A percentile compares a stretch with the other conserved stretches of the same genome.
Evolutionary conservation across 1,140 invertebrate genomes (phyloP).

Genomic region (Temnothorax curvispinosus): DNA sequence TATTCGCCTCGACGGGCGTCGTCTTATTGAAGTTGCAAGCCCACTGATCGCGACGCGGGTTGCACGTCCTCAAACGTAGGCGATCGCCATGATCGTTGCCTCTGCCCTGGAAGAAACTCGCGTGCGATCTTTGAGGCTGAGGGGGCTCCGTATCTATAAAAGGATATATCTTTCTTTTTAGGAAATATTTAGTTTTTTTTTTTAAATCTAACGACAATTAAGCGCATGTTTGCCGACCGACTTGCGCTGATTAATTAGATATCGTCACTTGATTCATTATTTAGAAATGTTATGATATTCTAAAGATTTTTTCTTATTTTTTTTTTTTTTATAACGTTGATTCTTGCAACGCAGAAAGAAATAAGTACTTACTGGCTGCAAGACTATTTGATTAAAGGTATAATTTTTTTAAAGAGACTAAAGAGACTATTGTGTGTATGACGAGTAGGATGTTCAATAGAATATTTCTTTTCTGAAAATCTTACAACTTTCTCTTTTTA

Average conservation of each 20-base stretch:
- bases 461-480: not conserved
- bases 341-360: not conserved
- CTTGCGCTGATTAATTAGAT: not conserved
- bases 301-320: not conserved
- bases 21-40: not conserved
- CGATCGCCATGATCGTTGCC: not conserved
- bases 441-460: not conserved
- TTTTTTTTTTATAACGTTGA: not conserved
- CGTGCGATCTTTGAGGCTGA: constrained; percentile 31
- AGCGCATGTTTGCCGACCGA: not conserved
- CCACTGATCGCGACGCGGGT: constrained; percentile 30
- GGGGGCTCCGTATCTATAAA: not conserved
- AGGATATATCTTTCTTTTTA: not conserved
- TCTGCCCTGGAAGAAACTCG: constrained; percentile 6
- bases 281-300: constrained; percentile 7
- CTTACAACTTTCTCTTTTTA: not conserved
- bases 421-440: not conserved
- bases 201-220: constrained; percentile 11
- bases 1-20: not conserved
- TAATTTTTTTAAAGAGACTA: not conserved
- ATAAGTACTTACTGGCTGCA: not conserved
- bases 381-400: not conserved
- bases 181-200: not conserved
- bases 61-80: not conserved
- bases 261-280: constrained; percentile 5